Evolutionary conservation across 1,140 invertebrate species (phyloP).

Genomic region (Conopomorpha cramerella): DNA sequence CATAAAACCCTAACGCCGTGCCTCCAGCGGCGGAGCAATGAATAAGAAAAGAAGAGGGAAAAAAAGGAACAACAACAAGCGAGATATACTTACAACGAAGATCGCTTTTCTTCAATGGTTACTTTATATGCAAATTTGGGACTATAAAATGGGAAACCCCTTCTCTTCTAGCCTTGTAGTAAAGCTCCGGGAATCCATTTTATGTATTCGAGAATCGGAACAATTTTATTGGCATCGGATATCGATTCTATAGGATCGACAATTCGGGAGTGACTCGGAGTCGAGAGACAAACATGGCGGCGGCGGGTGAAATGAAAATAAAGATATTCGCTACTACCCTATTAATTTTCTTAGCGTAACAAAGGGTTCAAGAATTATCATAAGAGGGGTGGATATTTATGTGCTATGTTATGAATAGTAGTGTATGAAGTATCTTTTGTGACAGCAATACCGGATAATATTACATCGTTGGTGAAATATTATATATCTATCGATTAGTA

Average conservation of each 20-base stretch:
- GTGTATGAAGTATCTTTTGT: too few species aligned
- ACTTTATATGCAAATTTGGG: constrained; percentile 59
- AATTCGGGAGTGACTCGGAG: too few species aligned
- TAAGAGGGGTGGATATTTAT: too few species aligned
- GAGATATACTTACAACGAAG: constrained; percentile 30
- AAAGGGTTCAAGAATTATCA: too few species aligned
- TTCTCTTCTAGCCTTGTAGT: constrained; percentile 49
- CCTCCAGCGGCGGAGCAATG: constrained; percentile 44
- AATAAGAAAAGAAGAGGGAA: constrained; percentile 46
- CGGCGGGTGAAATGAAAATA: too few species aligned
- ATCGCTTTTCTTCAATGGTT: constrained; percentile 60
- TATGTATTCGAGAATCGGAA: constrained; percentile 55
- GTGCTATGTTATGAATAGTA: too few species aligned
- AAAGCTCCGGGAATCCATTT: constrained; percentile 49
- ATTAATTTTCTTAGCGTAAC: too few species aligned
- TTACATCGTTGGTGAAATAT: too few species aligned
- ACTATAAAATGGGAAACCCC: constrained; percentile 56
- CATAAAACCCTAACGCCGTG: constrained; percentile 34
- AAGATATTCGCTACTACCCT: too few species aligned
- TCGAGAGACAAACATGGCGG: too few species aligned
- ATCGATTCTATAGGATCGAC: constrained; percentile 31
- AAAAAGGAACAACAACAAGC: constrained; percentile 54
- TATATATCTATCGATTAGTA: too few species aligned
- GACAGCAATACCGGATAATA: too few species aligned
- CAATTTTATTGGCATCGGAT: constrained; percentile 51